These are phyloP conservation scores for Nysson spinosus DNA, from an alignment of 2,888 invertebrate species.

Conservation along the genomic window DNA sequence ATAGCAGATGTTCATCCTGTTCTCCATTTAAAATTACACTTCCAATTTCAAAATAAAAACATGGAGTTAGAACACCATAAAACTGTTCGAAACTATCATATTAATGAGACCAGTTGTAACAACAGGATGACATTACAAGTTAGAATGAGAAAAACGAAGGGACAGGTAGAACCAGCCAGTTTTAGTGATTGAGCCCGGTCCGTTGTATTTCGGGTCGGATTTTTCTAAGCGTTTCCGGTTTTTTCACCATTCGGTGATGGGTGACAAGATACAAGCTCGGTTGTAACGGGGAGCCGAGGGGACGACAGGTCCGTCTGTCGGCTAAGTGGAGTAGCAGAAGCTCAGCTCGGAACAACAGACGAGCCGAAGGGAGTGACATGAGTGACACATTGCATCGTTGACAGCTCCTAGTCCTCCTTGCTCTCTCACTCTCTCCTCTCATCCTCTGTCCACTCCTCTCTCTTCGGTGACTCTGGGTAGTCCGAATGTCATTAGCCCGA, in stretches of 20 bases:
- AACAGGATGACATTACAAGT: not conserved
- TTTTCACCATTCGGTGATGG: conserved; percentile 19
- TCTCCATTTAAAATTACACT: too few relatives aligned
- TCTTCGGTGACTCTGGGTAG: conserved; percentile 31
- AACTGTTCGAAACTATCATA: not conserved
- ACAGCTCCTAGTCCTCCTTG: conserved; percentile 58
- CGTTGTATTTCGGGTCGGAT: conserved; percentile 14
- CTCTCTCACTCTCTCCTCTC: conserved; percentile 8
- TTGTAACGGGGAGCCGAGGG: conserved; percentile 46
- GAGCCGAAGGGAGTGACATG: conserved; percentile 60
- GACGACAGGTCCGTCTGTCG: conserved; percentile 58
- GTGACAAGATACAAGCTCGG: conserved; percentile 45
- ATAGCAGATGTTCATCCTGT: too few relatives aligned
- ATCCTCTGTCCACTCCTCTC: conserved; percentile 14
- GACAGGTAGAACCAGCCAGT: not conserved
- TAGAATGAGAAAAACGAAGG: not conserved
- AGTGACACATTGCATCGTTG: conserved; percentile 63
- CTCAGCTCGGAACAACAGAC: conserved; percentile 54
- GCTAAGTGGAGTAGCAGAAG: conserved; percentile 64
- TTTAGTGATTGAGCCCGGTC: not conserved
- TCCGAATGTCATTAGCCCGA: conserved; percentile 63
- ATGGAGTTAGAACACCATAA: too few relatives aligned
- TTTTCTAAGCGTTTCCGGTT: conserved; percentile 49
- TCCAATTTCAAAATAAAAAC: too few relatives aligned
- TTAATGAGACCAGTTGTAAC: not conserved